Base-by-base conservation (phyloP, 1,140 invertebrate genomes). In the Limonius californicus region DNA sequence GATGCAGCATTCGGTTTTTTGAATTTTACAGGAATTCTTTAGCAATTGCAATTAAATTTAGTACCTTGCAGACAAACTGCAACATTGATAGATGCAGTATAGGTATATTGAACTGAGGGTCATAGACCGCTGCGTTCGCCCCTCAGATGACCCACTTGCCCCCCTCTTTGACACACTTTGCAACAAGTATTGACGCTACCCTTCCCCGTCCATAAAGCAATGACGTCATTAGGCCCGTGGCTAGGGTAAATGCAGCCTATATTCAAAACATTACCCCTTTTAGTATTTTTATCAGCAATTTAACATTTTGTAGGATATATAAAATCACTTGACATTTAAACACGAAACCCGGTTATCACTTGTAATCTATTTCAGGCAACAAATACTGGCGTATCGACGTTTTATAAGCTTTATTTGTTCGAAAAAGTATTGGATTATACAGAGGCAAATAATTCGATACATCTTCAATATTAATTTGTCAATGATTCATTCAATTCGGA, bases 161-260 rank as follows among this genome's bases (percentile, higher is more conserved):
- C 68, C 59, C 68, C 67, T 61, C 58, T 65, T 70, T 70, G 70
- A 72, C 70, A 72, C 66, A 74, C 67, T 72, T 74, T 68, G 72
- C 72, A 74, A 74, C 72, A 74, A 74, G 72, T 74, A 74, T 74
- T 74, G 72, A 74, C 68, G 71, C 68, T 62, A 35, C 42, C 57
- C 63, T 65, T 59, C 56, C 64, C 56, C 58, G 18, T 58, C 54
- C 50, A 16, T 20, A 45, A 20, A 32, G 53, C 62, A 60, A 70
- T 70, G 69, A 70, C 69, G 69, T 70, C 69, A 70, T 61, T 21
- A 43, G 18, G 1, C 54, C 60, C 54, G 60, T 55, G 15, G 27
- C 35, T 50, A 43, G 57, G 47, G 39, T 61, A 61, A 56, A 61
- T 61, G 53, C 60, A 61, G 20, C 50, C 50, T 20, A 54, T 54